Conservation (phyloP, 2,888 invertebrate genomes). For the Sepioteuthis lessoniana region DNA sequence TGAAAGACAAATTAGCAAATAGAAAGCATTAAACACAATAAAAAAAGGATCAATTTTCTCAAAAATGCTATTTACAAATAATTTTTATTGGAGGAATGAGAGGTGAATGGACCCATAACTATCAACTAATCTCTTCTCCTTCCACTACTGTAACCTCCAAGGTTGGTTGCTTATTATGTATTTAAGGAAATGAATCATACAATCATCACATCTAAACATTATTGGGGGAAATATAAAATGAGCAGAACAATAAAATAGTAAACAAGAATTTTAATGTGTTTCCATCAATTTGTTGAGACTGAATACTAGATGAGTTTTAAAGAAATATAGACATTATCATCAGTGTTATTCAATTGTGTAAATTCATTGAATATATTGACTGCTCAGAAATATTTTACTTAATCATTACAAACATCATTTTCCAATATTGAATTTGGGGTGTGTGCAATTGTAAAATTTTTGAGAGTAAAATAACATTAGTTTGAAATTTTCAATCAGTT, state of each 20-base stretch:
- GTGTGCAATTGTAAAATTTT: too few species aligned
- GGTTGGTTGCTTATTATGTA: not conserved
- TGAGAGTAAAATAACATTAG: too few species aligned
- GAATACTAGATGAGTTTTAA: too few species aligned
- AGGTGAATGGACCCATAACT: not conserved
- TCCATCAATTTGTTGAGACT: not conserved
- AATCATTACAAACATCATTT: too few species aligned
- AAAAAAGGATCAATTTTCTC: not conserved
- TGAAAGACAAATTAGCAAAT: not conserved
- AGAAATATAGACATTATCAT: too few species aligned
- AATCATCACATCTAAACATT: not conserved
- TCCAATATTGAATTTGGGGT: too few species aligned
- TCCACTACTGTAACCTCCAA: not conserved
- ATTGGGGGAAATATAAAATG: not conserved
- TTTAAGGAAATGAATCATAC: not conserved
- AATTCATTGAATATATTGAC: too few species aligned
- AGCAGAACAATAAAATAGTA: not conserved
- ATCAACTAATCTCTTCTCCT: not conserved
- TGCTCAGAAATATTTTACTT: too few species aligned
- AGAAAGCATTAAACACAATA: not conserved
- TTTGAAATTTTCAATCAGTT: too few species aligned
- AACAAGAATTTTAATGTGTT: not conserved
- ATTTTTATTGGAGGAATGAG: not conserved
- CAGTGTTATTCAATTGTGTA: too few species aligned
- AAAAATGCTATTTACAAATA: not conserved